Conservation (phyloP, 2,113 vertebrate species). For the Paratilapia polleni region DNA sequence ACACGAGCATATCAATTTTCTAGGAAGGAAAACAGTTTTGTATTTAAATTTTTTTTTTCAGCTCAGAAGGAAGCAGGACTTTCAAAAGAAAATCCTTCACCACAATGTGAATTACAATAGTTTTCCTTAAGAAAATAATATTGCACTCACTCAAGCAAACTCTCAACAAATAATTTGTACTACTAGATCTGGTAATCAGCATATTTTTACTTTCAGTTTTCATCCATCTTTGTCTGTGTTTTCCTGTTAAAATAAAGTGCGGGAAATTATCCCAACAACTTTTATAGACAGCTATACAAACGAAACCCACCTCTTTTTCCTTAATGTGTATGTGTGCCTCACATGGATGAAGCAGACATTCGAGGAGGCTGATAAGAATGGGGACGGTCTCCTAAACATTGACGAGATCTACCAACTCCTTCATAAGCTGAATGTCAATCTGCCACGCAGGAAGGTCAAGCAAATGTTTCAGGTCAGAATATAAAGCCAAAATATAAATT, state of each 20-base stretch:
- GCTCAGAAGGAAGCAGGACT: neutral
- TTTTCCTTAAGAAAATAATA: neutral
- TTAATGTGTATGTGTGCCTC: slow-evolving; percentile 75
- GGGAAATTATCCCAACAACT: neutral
- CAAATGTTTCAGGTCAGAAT: slow-evolving; percentile 97
- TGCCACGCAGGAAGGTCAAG: slow-evolving; percentile 95
- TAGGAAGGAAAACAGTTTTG: neutral
- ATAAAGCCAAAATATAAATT: neutral
- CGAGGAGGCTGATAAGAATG: slow-evolving; percentile 96
- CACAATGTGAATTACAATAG: neutral
- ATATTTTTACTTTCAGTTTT: neutral
- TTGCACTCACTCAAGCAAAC: neutral
- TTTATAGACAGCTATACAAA: neutral
- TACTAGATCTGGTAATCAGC: neutral
- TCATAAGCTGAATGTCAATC: slow-evolving; percentile 96
- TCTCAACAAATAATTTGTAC: neutral
- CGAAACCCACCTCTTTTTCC: slow-evolving; percentile 43
- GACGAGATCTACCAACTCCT: slow-evolving; percentile 97
- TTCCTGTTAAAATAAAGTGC: neutral
- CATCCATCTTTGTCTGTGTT: neutral
- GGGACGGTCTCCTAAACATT: slow-evolving; percentile 93
- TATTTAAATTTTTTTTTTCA: neutral
- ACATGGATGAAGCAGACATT: slow-evolving; percentile 98
- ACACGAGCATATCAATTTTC: neutral
- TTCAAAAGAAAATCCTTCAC: neutral